Base-by-base conservation (phyloP, 1,140 invertebrate species). In the Cydia splendana region DNA sequence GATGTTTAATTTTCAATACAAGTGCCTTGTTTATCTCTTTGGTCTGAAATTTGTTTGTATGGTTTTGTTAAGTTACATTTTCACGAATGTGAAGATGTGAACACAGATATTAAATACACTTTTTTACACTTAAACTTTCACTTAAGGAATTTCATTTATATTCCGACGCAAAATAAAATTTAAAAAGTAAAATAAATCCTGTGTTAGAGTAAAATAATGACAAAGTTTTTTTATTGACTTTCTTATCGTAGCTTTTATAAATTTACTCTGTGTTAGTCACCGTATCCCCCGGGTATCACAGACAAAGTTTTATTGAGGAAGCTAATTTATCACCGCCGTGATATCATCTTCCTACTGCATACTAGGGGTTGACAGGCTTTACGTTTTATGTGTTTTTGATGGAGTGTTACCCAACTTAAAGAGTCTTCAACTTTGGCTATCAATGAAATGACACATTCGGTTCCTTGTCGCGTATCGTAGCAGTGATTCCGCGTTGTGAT, bases 321-420 rank as follows among this genome's bases (percentile, higher is more conserved):
- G 81, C 80, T 84, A 79, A 87, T 86, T 85, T 87, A 83, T 87
- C 82, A 87, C 76, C 42, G 79, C 75, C 69, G 74, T 76, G 80
- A 84, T 84, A 87, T 85, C 80, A 85, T 86, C 81, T 87, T 81
- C 82, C 76, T 75, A 83, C 79, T 80, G 78, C 79, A 79, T 76
- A 75, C 76, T 73, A 78, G 74, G 76, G 77, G 76, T 57, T 67
- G 76, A 75, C 73, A 30, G 74, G 78, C 78, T 76, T 77, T 74
- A 73, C 20, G 20, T 79, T 79, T 82, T 74, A 83, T 80, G 67
- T 75, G 62, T 51, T 81, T 80, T 73, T 81, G 78, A 80, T 80
- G 69, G 77, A 79, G 74, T 84, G 75, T 38, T 62, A 62, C n/a
- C 57, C 57, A 24, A 62, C 20, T 62, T 62, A 24, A 62, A 62